Percentiles rank a stretch among this genome's conserved stretches.
phyloP scores from a whole-genome alignment of 2,113 vertebrate genomes.

The Nothocercus nigrocapillus region DNA sequence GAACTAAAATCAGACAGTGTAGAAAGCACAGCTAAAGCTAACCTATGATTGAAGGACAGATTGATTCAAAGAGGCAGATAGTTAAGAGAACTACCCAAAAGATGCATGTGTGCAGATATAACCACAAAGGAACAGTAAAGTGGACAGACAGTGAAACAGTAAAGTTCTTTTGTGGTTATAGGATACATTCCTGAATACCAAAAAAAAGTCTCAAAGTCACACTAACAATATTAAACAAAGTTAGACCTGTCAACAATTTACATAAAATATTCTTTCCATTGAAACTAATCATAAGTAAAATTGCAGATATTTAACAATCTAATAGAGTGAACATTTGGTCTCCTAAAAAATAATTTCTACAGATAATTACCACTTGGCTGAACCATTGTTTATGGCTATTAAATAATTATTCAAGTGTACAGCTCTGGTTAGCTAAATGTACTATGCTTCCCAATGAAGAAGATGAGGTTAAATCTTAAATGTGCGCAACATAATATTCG shows the following conservation, averaged over 20 bases:
- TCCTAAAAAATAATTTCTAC: conserved; percentile 35
- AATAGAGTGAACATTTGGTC: neutral
- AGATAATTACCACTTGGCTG: conserved; percentile 40
- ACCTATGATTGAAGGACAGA: neutral
- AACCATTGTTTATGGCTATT: conserved; percentile 39
- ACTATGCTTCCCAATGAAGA: neutral
- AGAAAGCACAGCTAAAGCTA: neutral
- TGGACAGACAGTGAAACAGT: too few species aligned
- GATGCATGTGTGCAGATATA: neutral
- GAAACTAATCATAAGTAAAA: neutral
- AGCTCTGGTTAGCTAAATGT: neutral
- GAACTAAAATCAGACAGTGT: neutral
- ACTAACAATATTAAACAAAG: neutral
- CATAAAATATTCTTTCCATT: neutral
- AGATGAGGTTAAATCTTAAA: conserved; percentile 16
- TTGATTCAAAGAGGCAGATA: neutral
- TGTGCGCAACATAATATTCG: neutral
- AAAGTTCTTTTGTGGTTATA: neutral
- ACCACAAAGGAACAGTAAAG: neutral
- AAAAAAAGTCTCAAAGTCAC: neutral
- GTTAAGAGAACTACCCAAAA: neutral
- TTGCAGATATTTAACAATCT: conserved; percentile 15
- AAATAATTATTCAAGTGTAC: conserved; percentile 29
- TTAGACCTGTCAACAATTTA: neutral
- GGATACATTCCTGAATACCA: neutral